Base-by-base conservation (phyloP, 2,113 vertebrate genomes). In the Cervus canadensis region DNA sequence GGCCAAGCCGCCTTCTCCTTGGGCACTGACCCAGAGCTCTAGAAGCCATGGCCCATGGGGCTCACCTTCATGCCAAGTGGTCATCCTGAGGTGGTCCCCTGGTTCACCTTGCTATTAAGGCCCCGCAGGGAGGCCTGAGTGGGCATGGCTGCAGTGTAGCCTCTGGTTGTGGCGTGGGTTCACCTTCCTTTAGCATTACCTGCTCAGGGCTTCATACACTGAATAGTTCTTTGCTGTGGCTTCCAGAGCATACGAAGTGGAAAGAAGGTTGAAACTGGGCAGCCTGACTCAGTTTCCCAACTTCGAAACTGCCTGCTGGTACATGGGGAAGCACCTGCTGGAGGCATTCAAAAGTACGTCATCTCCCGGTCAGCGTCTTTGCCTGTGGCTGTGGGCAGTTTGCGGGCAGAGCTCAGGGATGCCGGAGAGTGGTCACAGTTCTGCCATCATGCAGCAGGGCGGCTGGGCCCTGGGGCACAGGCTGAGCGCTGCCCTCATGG, bases 261-360 rank as follows among this genome's bases (percentile, higher is more conserved):
- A 99, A 98, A 99, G 99, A 97, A 98, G 99, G 95, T 98, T 99
- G 98, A 99, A 99, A 98, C 99, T 99, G 43, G 99, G 99, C 98
- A 99, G 99, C 74, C 99, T 99, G 98, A 99, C 99, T 90, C 99
- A 99, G 96, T 99, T 99, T 98, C 99, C 99, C 84, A 99, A 99
- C 99, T 99, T 99, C 1, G 99, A 99, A 99, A 99, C 99, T 0
- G 99, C 99, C 0, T 99, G 99, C 98, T 99, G 99, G 99, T 99
- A 99, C 45, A 99, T 99, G 98, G 99, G 99, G 87, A 99, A 99
- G 95, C 99, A 99, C 96, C 99, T 99, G 30, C 99, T 99, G 16
- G 99, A 99, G 98, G 99, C 99, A 2, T 99, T 99, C 99, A 99
- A 99, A 99, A 99, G 99, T 99, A 99, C 98, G 76, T 79, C 15